These are phyloP conservation scores for Drosophila diplacantha DNA, from an alignment of 2,888 invertebrate species.

Conservation along the genomic window DNA sequence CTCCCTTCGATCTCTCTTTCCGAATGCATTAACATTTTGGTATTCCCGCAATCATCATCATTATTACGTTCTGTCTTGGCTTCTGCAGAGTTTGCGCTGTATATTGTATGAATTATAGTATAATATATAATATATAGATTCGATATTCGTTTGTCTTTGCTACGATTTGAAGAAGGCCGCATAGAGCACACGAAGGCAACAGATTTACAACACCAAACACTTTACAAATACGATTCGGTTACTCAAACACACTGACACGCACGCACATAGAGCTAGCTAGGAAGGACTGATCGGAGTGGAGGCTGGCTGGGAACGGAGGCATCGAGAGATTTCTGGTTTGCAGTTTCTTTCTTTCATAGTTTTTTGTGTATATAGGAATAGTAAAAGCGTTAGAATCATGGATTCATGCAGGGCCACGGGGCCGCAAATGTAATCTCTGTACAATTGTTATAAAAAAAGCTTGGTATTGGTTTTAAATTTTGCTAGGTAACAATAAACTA, in stretches of 20 bases:
- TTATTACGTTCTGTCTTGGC: slow-evolving; percentile 23
- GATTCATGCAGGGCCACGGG: slow-evolving; percentile 1
- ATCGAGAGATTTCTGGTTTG: slow-evolving; percentile 1
- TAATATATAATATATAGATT: slow-evolving; percentile 28
- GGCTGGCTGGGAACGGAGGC: neutral
- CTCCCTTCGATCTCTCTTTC: neutral
- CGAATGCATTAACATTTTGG: slow-evolving; percentile 12
- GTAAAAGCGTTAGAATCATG: slow-evolving; percentile 29
- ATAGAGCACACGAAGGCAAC: slow-evolving; percentile 71
- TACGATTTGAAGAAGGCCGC: slow-evolving; percentile 68
- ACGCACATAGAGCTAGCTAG: slow-evolving; percentile 23
- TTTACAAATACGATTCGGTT: slow-evolving; percentile 38
- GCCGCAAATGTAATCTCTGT: slow-evolving; percentile 6
- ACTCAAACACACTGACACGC: slow-evolving; percentile 21
- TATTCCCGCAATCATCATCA: neutral
- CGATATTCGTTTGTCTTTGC: slow-evolving; percentile 51
- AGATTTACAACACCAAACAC: slow-evolving; percentile 71
- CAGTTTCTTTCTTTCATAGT: slow-evolving; percentile 4
- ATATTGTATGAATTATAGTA: slow-evolving; percentile 34
- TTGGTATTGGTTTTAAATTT: neutral
- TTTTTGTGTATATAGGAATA: slow-evolving; percentile 35
- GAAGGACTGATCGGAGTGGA: slow-evolving; percentile 10
- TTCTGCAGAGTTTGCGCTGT: slow-evolving; percentile 31
- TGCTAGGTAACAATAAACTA: neutral
- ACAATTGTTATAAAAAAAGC: neutral